These are phyloP conservation scores for Onchidella celtica DNA, from an alignment of 2,888 invertebrate species.

Conservation along the genomic window DNA sequence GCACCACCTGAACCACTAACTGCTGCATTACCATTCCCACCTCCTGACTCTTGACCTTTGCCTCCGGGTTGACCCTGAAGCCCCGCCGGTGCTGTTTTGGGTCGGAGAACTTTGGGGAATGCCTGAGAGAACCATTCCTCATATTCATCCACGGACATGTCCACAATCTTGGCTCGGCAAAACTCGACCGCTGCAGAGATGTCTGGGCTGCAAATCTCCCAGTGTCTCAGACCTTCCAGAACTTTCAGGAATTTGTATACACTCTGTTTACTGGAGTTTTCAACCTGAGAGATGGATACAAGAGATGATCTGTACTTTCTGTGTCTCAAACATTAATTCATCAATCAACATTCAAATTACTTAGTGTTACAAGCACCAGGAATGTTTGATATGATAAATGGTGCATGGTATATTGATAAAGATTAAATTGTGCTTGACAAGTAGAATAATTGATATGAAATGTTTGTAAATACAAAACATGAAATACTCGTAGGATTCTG, in stretches of 20 bases:
- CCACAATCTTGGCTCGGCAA: constrained; percentile 77
- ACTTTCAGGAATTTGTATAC: constrained; percentile 77
- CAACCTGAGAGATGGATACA: constrained; percentile 74
- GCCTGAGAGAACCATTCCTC: constrained; percentile 77
- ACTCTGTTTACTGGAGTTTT: constrained; percentile 76
- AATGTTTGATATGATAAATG: too few relatives aligned
- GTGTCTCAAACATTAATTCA: too few relatives aligned
- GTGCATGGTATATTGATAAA: too few relatives aligned
- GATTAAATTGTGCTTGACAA: too few relatives aligned
- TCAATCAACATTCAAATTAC: too few relatives aligned
- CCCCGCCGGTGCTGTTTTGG: constrained; percentile 72
- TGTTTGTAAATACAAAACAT: too few relatives aligned
- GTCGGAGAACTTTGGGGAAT: constrained; percentile 74
- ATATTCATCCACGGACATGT: constrained; percentile 78
- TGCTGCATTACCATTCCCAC: neutral
- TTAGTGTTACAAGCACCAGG: too few relatives aligned
- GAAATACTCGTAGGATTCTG: too few relatives aligned
- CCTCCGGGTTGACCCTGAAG: neutral
- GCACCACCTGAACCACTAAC: neutral
- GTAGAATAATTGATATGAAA: too few relatives aligned
- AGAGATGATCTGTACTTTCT: too few relatives aligned
- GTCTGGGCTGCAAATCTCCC: constrained; percentile 80
- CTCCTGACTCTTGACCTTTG: neutral
- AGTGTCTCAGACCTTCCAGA: constrained; percentile 74
- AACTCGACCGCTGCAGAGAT: constrained; percentile 79